Percentiles rank a stretch among this genome's conserved stretches.
These are phyloP conservation scores for Neodiprion pinetum DNA, from an alignment of 1,140 invertebrate genomes.

Conservation along the genomic window DNA sequence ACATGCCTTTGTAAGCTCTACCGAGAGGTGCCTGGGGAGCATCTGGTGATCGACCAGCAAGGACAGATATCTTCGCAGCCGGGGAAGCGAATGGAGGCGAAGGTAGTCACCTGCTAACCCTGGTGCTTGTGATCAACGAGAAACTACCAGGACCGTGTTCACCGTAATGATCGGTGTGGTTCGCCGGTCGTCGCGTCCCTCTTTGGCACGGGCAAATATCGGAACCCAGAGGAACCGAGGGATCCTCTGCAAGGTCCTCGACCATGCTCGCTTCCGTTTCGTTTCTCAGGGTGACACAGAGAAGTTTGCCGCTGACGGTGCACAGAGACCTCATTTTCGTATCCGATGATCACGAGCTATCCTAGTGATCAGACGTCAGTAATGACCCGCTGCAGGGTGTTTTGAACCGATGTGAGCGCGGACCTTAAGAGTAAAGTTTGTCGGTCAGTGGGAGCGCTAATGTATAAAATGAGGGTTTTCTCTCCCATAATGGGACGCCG, in stretches of 20 bases:
- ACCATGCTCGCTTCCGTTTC: no score
- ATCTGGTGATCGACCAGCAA: neutral
- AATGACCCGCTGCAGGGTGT: no score
- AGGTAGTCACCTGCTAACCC: neutral
- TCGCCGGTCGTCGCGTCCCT: no score
- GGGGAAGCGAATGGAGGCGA: neutral
- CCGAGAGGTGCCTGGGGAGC: neutral
- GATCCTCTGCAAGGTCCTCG: no score
- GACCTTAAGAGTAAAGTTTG: neutral
- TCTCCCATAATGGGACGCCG: neutral
- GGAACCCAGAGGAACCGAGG: no score
- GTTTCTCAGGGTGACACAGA: no score
- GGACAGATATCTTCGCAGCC: neutral
- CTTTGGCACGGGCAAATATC: no score
- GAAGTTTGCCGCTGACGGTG: no score
- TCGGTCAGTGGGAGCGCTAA: neutral
- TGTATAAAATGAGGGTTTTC: slow-evolving; percentile 3
- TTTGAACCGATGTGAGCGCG: no score
- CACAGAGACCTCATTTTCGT: no score
- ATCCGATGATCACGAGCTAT: no score
- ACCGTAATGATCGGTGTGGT: neutral
- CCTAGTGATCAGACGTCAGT: no score
- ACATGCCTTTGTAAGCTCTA: neutral
- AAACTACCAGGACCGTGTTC: slow-evolving; percentile 10
- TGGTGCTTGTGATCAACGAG: slow-evolving; percentile 13